Evolutionary conservation across 1,140 invertebrate species (phyloP), one percentile per base, ranked within the genome.

Genomic region (Chymomyza costata): DNA sequence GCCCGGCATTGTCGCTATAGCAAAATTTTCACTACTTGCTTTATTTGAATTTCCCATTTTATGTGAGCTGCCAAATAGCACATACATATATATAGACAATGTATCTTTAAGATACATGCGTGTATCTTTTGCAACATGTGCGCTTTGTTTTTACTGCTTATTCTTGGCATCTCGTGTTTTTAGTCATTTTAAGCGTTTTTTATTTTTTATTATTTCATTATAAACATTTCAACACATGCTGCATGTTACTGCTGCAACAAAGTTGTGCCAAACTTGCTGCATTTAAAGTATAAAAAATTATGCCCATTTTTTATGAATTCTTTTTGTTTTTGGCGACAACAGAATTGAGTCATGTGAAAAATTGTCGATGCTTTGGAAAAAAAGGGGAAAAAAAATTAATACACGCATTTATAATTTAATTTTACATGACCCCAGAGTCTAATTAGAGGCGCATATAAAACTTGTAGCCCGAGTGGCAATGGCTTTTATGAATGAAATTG

Each of bases 351-450:
- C 71, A 78, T 65, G 48, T 46, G 53, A 58, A 61, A 54, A 70
- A 38, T 44, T 17, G 25, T 39, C 14, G 49, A 31, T 11, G 15
- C 15, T n/a, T 18, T 38, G 46, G 40, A 31, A 38, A 11, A 7
- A 10, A 52, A n/a, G 15, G 16, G 25, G 11, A 13, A 41, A 35
- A 2, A 6, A 10, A 15, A 32, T 3, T 39, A 13, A 21, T 37
- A 47, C 17, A 38, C 19, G 19, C 47, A 54, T 59, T 44, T 40
- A 54, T 71, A 76, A 78, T 76, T 76, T 66, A 66, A 59, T 76
- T 76, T 71, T 59, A 76, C 66, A 40, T 47, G 62, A 44, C 71
- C 70, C 71, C 71, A 50, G 58, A 56, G 71, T 59, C 47, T 76
- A 76, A 76, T 76, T 76, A 76, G 58, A 45, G 52, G 25, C 43